phyloP scores from a whole-genome alignment of 2,113 vertebrate species.

The Hippocampus zosterae region DNA sequence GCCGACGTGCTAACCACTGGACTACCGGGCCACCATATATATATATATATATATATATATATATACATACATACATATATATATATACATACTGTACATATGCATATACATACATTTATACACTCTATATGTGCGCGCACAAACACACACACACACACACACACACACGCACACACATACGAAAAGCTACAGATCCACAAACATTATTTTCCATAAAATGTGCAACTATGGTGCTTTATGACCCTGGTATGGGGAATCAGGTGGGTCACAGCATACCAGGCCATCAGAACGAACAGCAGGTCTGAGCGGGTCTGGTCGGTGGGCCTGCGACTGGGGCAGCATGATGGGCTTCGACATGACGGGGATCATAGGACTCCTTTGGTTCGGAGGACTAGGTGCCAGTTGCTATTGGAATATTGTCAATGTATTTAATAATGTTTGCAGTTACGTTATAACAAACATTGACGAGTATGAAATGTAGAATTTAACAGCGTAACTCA shows the following conservation, averaged over 20 bases:
- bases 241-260: background rate
- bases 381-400: constrained; percentile 88
- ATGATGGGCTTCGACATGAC: constrained; percentile 93
- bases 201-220: constrained; percentile 8
- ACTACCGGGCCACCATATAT: too few relatives aligned
- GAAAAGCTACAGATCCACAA: background rate
- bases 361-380: constrained; percentile 79
- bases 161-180: too few relatives aligned
- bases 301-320: constrained; percentile 71
- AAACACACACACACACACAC: too few relatives aligned
- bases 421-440: constrained; percentile 1
- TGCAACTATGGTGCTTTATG: constrained; percentile 1
- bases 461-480: background rate
- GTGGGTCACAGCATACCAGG: constrained; percentile 77
- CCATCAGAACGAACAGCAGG: constrained; percentile 80
- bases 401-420: constrained; percentile 76
- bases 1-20: too few relatives aligned
- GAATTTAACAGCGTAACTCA: constrained; percentile 58
- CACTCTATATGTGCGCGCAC: too few relatives aligned
- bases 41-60: too few relatives aligned
- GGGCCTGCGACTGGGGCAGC: constrained; percentile 83
- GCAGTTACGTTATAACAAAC: background rate
- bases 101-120: too few relatives aligned
- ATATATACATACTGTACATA: too few relatives aligned
- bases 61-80: too few relatives aligned